These are phyloP conservation scores for Castor canadensis DNA, from an alignment of 2,113 vertebrate genomes.

Conservation along the genomic window DNA sequence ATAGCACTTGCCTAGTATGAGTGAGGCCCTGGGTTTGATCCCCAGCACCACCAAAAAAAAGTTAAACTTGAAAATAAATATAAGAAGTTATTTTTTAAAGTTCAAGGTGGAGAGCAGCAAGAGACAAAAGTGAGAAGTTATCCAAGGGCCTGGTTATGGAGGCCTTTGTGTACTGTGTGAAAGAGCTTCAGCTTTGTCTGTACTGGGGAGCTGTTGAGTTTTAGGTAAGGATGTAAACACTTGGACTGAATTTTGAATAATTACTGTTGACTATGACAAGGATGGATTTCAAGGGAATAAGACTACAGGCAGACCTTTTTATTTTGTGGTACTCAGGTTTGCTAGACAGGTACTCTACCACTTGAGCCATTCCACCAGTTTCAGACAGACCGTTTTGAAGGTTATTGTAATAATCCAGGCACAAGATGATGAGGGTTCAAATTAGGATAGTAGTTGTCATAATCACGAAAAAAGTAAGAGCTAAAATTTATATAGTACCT, in stretches of 20 bases:
- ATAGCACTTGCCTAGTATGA: background rate
- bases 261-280: background rate
- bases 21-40: background rate
- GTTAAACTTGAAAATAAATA: background rate
- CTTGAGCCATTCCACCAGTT: no score
- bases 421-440: background rate
- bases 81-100: no score
- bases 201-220: background rate
- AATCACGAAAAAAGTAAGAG: background rate
- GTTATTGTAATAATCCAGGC: background rate
- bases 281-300: background rate
- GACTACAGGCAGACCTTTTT: background rate
- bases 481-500: background rate
- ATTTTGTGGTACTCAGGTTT: no score
- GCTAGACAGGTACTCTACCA: no score
- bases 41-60: background rate
- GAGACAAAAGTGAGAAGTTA: background rate
- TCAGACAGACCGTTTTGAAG: constrained; percentile 24
- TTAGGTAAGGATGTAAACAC: background rate
- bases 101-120: no score
- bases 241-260: constrained; percentile 35
- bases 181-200: background rate
- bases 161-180: background rate
- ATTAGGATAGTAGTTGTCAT: background rate
- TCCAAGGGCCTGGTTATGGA: background rate